phyloP scores from a whole-genome alignment of 2,888 invertebrate genomes.

The Tupiocoris notatus region DNA sequence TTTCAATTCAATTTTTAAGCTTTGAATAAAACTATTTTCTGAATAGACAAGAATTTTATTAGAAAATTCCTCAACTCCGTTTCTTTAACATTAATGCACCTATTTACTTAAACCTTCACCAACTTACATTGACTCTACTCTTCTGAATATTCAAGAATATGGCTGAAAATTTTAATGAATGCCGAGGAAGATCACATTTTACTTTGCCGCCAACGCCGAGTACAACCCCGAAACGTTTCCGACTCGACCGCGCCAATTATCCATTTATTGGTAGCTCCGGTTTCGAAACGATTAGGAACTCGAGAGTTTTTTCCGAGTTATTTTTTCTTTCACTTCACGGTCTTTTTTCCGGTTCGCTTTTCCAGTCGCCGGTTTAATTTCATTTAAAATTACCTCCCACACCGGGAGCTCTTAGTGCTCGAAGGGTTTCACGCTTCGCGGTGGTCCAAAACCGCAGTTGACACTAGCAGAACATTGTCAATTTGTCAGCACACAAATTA shows the following conservation, averaged over 20 bases:
- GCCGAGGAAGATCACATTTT: too few species aligned
- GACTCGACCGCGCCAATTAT: background rate
- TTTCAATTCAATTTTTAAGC: too few species aligned
- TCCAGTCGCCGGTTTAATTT: background rate
- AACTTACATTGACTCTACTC: too few species aligned
- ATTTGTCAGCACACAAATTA: too few species aligned
- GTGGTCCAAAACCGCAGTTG: background rate
- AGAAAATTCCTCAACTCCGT: too few species aligned
- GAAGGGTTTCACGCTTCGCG: background rate
- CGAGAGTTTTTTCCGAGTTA: background rate
- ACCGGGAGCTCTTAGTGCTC: background rate
- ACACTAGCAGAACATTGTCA: too few species aligned
- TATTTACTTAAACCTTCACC: too few species aligned
- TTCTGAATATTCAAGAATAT: too few species aligned
- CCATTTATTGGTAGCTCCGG: background rate
- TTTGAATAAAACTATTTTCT: too few species aligned
- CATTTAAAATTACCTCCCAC: background rate
- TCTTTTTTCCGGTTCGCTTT: background rate
- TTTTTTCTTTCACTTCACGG: background rate
- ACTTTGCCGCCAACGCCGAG: background rate
- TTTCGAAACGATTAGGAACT: background rate
- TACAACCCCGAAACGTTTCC: background rate
- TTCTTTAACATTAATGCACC: too few species aligned
- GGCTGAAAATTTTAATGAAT: too few species aligned
- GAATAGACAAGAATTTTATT: too few species aligned